Conservation (phyloP, 37 sponge, comb jelly and placozoan species). For the Ephydatia muelleri region DNA sequence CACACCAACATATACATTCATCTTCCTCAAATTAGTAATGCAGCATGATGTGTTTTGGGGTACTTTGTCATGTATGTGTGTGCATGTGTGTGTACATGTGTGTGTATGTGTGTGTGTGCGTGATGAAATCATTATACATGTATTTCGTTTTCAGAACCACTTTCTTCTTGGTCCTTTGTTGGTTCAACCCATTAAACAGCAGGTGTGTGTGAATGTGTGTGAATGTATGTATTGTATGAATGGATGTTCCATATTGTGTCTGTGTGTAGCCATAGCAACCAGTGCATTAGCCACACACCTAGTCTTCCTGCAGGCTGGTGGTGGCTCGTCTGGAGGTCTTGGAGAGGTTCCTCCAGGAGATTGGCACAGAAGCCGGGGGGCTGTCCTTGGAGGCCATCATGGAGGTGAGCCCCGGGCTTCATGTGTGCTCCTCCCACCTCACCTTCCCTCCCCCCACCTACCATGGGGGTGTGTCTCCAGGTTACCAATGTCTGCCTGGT, state of each 20-base stretch:
- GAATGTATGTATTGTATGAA: neutral
- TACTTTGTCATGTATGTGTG: too few species aligned
- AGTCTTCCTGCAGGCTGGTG: constrained; percentile 33
- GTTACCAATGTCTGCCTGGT: constrained; percentile 41
- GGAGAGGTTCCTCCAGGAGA: constrained; percentile 13
- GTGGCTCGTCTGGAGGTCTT: constrained; percentile 40
- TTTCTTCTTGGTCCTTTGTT: constrained; percentile 37
- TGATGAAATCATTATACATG: neutral
- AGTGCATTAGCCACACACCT: neutral
- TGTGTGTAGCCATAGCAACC: too few species aligned
- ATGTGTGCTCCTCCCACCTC: neutral
- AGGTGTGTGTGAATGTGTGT: constrained; percentile 30
- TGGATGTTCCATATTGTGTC: too few species aligned
- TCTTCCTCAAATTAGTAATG: too few species aligned
- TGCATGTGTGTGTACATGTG: too few species aligned
- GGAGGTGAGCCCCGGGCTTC: constrained; percentile 13
- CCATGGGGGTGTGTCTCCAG: constrained; percentile 23
- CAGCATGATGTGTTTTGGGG: too few species aligned
- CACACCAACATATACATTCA: too few species aligned
- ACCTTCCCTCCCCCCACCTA: neutral
- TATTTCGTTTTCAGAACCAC: constrained; percentile 5
- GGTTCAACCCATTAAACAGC: constrained; percentile 26
- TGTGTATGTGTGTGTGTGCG: too few species aligned
- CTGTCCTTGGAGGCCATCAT: constrained; percentile 31
- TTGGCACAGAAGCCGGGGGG: constrained; percentile 20